Evolutionary conservation across 2,113 vertebrate genomes (phyloP), one percentile per base, ranked within the genome.

Genomic region (Nipponia nippon): DNA sequence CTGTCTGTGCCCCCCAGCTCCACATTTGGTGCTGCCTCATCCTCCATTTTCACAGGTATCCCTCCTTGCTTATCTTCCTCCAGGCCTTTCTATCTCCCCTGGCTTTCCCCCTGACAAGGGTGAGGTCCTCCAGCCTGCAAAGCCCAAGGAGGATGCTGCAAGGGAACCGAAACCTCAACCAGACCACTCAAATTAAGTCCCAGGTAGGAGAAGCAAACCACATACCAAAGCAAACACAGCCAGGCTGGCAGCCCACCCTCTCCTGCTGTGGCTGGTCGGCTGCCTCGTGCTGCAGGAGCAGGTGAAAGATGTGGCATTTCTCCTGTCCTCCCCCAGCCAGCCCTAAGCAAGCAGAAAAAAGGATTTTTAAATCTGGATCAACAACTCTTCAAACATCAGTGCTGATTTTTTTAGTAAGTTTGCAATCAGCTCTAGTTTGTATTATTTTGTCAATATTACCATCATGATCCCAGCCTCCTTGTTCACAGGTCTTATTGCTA

Each of bases 11-110:
- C 7, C 4, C 29, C 10, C 17, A 87, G 14, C 26, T 80, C 32
- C 47, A 80, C 0, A 0, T 52, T 56, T 3, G 4, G 23, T 49
- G 38, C 27, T 46, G 12, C 13, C 49, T 88, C 36, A 36, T 40
- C n/a, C 38, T 82, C 47, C 32, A 29, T 59, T 85, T 82, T 59
- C 73, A 40, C 4, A 11, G 58, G 30, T 34, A n/a, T 40, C 26
- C 13, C 16, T 75, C 10, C 8, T 22, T 63, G 7, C 20, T 36
- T 40, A 38, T 38, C 42, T 76, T 38, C 4, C 36, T 66, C 17
- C 23, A 46, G 40, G 11, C 17, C 36, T 26, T 36, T 63, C 20
- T 16, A 3, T 59, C 34, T 90, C 10, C 7, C 26, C 26, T 47
- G 46, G 11, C 11, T 62, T 38, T 52, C 72, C 6, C 19, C 14